phyloP scores from a whole-genome alignment of 2,113 vertebrate species.

The Crypturellus undulatus region DNA sequence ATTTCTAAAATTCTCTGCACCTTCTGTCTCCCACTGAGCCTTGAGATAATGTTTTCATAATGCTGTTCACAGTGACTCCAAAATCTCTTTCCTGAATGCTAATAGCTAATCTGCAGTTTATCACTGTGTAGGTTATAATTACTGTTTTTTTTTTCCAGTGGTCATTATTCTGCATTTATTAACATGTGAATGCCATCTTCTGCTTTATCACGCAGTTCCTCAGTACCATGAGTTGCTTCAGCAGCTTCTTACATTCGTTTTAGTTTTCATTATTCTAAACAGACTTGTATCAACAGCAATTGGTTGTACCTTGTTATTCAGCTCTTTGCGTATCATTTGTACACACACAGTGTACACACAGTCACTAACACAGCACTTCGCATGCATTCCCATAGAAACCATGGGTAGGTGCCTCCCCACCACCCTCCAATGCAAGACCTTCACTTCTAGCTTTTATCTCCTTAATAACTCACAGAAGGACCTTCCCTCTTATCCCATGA shows the following conservation, averaged over 20 bases:
- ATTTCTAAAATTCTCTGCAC: constrained; percentile 54
- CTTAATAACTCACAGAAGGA: neutral
- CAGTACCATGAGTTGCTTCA: neutral
- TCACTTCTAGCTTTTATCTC: neutral
- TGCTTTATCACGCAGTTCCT: neutral
- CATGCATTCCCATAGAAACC: neutral
- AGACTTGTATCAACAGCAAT: neutral
- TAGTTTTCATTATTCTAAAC: neutral
- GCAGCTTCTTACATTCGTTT: neutral
- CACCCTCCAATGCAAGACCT: neutral
- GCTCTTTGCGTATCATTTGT: neutral
- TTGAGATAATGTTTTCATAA: constrained; percentile 60
- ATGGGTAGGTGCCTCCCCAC: neutral
- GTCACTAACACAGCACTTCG: neutral
- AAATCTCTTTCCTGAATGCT: constrained; percentile 52
- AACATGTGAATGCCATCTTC: neutral
- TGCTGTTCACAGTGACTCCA: constrained; percentile 17
- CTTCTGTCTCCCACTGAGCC: constrained; percentile 59
- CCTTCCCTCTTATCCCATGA: neutral
- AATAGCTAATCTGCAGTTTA: constrained; percentile 48
- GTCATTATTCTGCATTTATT: constrained; percentile 49
- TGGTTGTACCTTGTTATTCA: neutral
- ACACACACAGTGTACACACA: neutral
- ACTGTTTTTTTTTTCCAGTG: constrained; percentile 29
- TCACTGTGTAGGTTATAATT: constrained; percentile 44